These are phyloP conservation scores for Antrozous pallidus DNA, from an alignment of 2,797 vertebrate species.

Conservation along the genomic window DNA sequence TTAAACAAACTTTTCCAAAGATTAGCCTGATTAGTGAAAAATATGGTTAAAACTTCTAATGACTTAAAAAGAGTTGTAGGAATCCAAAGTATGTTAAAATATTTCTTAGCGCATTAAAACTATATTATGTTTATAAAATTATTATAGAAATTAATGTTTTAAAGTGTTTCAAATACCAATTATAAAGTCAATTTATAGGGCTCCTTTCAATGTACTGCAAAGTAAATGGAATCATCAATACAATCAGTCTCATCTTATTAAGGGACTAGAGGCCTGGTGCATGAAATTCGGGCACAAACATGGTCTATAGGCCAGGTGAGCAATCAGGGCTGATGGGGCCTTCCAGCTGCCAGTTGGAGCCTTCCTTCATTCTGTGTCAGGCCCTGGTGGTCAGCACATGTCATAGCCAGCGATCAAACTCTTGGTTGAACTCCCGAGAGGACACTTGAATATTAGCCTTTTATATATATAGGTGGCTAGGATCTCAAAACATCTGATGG, in stretches of 20 bases:
- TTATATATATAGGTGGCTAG: neutral
- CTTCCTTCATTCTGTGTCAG: no score
- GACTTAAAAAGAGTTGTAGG: neutral
- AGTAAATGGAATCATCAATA: neutral
- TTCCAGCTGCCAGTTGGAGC: no score
- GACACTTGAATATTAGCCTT: no score
- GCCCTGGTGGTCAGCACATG: no score
- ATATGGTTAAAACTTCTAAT: neutral
- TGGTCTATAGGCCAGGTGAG: no score
- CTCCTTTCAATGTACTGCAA: neutral
- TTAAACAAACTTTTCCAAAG: neutral
- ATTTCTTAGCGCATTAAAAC: neutral
- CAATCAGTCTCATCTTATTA: neutral
- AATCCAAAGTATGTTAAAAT: neutral
- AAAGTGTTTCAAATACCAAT: neutral
- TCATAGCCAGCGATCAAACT: no score
- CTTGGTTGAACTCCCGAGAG: no score
- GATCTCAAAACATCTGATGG: neutral
- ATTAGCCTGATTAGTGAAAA: neutral
- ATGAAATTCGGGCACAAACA: no score
- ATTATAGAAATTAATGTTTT: neutral
- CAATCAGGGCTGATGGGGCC: no score
- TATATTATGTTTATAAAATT: neutral
- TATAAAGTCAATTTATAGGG: neutral
- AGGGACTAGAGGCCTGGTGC: neutral